Evolutionary conservation across 2,797 vertebrate genomes (phyloP).

Genomic region (Pachyuromys duprasi): DNA sequence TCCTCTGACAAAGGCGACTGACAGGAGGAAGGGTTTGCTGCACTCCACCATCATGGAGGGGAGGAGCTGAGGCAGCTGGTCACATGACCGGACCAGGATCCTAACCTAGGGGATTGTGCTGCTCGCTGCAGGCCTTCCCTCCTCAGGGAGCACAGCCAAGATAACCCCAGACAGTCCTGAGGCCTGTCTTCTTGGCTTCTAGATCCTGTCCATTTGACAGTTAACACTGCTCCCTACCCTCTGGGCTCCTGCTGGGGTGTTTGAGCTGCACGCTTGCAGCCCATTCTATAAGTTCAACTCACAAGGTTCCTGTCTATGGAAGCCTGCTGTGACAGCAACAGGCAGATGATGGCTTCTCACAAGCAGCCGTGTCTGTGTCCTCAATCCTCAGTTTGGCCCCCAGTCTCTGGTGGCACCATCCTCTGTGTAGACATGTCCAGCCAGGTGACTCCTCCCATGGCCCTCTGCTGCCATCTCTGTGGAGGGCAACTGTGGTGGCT

Average conservation of each 20-base stretch:
- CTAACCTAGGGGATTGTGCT: not conserved
- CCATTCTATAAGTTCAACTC: not conserved
- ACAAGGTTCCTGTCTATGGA: not conserved
- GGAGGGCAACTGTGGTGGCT: not conserved
- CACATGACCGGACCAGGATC: not conserved
- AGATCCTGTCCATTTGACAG: not conserved
- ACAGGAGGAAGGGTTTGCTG: not conserved
- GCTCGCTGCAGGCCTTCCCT: not conserved
- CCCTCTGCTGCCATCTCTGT: not conserved
- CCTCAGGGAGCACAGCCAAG: not conserved
- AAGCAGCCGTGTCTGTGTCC: not conserved
- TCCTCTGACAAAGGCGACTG: not conserved
- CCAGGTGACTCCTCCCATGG: no score
- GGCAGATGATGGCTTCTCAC: not conserved
- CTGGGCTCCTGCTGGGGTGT: not conserved
- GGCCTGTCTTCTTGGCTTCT: not conserved
- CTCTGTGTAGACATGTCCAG: not conserved
- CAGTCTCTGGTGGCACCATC: not conserved
- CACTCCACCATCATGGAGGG: no score
- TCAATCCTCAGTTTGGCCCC: not conserved
- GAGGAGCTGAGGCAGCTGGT: not conserved
- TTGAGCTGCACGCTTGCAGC: not conserved
- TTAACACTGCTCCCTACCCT: no score
- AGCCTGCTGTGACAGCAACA: not conserved
- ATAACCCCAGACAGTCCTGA: not conserved